A percentile compares a stretch with the other conserved stretches of the same genome.
phyloP scores from a whole-genome alignment of 2,888 invertebrate genomes.

The Stramonita haemastoma region DNA sequence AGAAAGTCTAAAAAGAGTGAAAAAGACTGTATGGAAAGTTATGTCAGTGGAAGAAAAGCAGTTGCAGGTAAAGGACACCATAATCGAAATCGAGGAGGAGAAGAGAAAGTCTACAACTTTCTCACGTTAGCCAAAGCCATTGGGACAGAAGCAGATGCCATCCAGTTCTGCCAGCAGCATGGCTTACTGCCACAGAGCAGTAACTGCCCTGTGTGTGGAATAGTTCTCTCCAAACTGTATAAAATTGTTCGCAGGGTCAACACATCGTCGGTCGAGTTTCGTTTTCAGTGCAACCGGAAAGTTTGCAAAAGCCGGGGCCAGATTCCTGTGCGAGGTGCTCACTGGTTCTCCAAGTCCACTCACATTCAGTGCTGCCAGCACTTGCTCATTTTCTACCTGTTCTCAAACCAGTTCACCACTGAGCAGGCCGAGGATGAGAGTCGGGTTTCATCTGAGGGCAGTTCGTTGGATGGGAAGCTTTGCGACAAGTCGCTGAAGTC shows the following conservation, averaged over 20 bases:
- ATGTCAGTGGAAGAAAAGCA: not conserved
- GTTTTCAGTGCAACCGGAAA: conserved; percentile 22
- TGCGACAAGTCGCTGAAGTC: not conserved
- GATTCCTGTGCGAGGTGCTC: not conserved
- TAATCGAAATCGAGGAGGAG: conserved; percentile 20
- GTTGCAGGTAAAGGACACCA: not conserved
- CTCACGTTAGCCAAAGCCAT: not conserved
- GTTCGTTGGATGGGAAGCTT: not conserved
- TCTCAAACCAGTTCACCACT: conserved; percentile 13
- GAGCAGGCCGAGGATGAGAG: conserved; percentile 14
- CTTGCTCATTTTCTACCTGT: conserved; percentile 18
- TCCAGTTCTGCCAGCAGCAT: not conserved
- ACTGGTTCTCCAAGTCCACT: not conserved
- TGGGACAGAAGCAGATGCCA: conserved; percentile 6
- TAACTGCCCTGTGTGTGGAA: not conserved
- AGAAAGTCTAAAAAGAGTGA: not conserved
- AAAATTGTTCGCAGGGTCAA: conserved; percentile 18
- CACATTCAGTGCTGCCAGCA: conserved; percentile 13
- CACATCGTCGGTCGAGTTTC: conserved; percentile 7
- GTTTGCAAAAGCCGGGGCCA: not conserved
- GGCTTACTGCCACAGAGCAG: not conserved
- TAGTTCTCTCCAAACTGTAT: not conserved
- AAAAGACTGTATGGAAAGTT: not conserved
- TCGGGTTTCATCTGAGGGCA: not conserved
- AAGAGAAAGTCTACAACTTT: conserved; percentile 13